Percentiles rank a stretch among this genome's conserved stretches.
Conservation (phyloP, 1,140 invertebrate genomes). For the Aphelinus certus region DNA sequence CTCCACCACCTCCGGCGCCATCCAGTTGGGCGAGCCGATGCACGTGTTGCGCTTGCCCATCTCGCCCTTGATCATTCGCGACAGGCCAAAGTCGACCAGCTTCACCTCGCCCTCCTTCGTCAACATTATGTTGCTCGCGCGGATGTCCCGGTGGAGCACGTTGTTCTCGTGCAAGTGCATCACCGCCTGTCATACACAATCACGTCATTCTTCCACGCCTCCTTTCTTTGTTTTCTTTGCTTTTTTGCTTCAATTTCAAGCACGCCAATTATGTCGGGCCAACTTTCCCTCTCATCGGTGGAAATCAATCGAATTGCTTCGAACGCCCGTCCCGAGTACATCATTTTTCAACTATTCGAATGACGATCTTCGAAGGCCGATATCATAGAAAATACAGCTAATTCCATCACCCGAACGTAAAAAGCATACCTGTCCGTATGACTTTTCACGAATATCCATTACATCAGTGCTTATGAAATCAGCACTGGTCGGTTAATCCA, state of each 20-base stretch:
- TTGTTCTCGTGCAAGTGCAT: conserved; percentile 85
- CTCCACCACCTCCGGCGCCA: conserved; percentile 87
- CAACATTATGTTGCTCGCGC: conserved; percentile 87
- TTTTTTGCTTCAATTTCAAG: neutral
- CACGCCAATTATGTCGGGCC: neutral
- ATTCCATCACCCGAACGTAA: neutral
- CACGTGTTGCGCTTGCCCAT: conserved; percentile 75
- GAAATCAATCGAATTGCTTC: too few relatives aligned
- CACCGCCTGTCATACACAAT: conserved; percentile 68
- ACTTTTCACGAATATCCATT: too few relatives aligned
- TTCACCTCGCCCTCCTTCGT: conserved; percentile 86
- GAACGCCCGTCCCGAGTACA: too few relatives aligned
- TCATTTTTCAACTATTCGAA: too few relatives aligned
- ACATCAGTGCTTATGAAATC: too few relatives aligned
- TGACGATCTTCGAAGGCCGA: too few relatives aligned
- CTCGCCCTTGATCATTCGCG: conserved; percentile 80
- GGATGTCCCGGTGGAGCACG: conserved; percentile 87
- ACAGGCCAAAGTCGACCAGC: conserved; percentile 85
- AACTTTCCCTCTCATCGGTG: too few relatives aligned
- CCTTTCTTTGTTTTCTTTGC: neutral
- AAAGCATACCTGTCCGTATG: neutral
- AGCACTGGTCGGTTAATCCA: too few relatives aligned
- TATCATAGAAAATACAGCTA: too few relatives aligned
- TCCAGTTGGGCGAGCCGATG: conserved; percentile 90
- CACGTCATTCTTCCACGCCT: too few relatives aligned